These are phyloP conservation scores for Cryptomyrus ogoouensis DNA, from an alignment of 2,113 vertebrate species.

Conservation along the genomic window DNA sequence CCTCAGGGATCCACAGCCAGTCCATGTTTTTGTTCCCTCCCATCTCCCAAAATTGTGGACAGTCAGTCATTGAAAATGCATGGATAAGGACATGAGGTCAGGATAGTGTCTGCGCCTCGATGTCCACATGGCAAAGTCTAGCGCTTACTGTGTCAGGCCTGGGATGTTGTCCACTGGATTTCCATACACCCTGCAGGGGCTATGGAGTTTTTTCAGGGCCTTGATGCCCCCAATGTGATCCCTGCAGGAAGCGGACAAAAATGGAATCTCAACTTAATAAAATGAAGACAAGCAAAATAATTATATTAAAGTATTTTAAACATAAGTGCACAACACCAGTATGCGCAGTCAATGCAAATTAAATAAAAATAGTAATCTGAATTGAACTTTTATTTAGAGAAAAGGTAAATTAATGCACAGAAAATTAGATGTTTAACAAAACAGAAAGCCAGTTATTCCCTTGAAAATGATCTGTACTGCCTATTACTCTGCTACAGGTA, in stretches of 20 bases:
- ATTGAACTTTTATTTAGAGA: neutral
- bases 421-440: neutral
- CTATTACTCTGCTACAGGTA: neutral
- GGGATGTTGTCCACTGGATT: slow-evolving; percentile 81
- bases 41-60: neutral
- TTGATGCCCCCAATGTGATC: slow-evolving; percentile 94
- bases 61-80: neutral
- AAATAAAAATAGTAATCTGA: neutral
- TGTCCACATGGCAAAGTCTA: neutral
- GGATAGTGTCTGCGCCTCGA: neutral
- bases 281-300: neutral
- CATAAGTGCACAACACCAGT: neutral
- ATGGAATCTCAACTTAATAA: neutral
- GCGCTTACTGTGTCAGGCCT: slow-evolving; percentile 84
- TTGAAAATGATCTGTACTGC: neutral
- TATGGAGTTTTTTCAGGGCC: slow-evolving; percentile 63
- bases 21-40: neutral
- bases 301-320: neutral
- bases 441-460: neutral
- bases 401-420: neutral
- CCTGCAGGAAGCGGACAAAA: slow-evolving; percentile 54
- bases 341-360: neutral
- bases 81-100: neutral
- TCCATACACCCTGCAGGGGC: slow-evolving; percentile 81
- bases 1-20: neutral